Percentiles rank a stretch among this genome's conserved stretches.
These are phyloP conservation scores for Tachyglossus aculeatus DNA, from an alignment of 2,797 vertebrate genomes.

Conservation along the genomic window DNA sequence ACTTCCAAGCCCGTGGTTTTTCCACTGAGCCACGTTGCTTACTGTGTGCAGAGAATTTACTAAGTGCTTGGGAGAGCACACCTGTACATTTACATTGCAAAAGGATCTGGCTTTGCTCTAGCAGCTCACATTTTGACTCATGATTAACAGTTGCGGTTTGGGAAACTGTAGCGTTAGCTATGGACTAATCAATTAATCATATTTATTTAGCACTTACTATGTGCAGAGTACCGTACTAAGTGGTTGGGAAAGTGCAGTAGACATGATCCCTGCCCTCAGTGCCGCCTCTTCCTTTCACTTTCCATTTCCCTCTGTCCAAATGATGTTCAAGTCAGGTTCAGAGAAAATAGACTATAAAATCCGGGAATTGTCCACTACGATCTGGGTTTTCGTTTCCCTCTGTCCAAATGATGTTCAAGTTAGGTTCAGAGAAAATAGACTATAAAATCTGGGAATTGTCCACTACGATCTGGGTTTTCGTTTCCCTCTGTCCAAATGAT, in stretches of 20 bases:
- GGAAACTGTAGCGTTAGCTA: slow-evolving; percentile 28
- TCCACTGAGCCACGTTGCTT: too few species aligned
- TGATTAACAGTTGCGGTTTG: slow-evolving; percentile 47
- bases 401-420: slow-evolving; percentile 14
- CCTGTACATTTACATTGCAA: too few species aligned
- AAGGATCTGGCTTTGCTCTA: slow-evolving; percentile 29
- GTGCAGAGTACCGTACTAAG: too few species aligned
- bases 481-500: slow-evolving; percentile 25
- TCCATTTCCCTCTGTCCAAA: slow-evolving; percentile 28
- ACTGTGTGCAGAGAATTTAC: too few species aligned
- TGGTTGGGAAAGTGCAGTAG: too few species aligned
- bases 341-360: slow-evolving; percentile 34
- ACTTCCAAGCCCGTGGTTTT: too few species aligned
- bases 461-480: slow-evolving; percentile 21
- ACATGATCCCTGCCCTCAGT: not conserved
- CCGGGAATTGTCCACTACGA: slow-evolving; percentile 21
- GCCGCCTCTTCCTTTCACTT: slow-evolving; percentile 10
- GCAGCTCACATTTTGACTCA: slow-evolving; percentile 20
- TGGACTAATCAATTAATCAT: too few species aligned
- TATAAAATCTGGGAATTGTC: slow-evolving; percentile 37
- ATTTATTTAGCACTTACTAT: too few species aligned
- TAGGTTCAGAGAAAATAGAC: slow-evolving; percentile 6
- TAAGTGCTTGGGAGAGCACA: too few species aligned
- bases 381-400: slow-evolving; percentile 39
- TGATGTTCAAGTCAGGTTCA: not conserved